phyloP scores from a whole-genome alignment of 2,797 vertebrate species.

The Danio albolineatus region DNA sequence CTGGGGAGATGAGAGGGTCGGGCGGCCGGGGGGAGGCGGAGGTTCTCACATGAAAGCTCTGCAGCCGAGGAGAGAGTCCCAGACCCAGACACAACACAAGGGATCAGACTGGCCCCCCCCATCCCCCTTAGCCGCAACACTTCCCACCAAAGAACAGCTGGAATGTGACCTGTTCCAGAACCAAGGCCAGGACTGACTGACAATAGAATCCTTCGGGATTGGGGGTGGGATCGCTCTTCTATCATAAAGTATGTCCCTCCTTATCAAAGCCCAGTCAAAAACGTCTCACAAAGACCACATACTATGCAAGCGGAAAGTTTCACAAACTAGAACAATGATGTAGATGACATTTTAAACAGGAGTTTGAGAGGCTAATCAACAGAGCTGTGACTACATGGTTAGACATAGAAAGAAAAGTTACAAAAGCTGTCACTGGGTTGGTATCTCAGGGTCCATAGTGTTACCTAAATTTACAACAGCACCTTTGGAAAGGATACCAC shows the following conservation, averaged over 20 bases:
- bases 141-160: constrained; percentile 77
- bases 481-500: no score
- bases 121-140: constrained; percentile 68
- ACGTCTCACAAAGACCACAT: not conserved
- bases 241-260: constrained; percentile 48
- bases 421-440: no score
- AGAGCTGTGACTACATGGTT: no score
- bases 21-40: constrained; percentile 58
- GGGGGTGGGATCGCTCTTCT: constrained; percentile 44
- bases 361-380: no score
- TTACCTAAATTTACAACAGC: no score
- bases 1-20: constrained; percentile 60
- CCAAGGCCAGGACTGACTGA: constrained; percentile 59
- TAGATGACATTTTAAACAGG: no score
- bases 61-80: constrained; percentile 73
- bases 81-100: constrained; percentile 85
- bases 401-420: no score
- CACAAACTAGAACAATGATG: no score
- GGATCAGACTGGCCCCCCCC: constrained; percentile 66
- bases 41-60: constrained; percentile 66
- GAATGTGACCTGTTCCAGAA: constrained; percentile 84
- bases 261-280: constrained; percentile 23
- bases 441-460: no score
- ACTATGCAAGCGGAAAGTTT: no score
- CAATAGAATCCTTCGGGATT: constrained; percentile 66